A percentile compares a stretch with the other conserved stretches of the same genome.
Conservation (phyloP, 2,888 invertebrate species). For the Rhimphoctona megacephalus region DNA sequence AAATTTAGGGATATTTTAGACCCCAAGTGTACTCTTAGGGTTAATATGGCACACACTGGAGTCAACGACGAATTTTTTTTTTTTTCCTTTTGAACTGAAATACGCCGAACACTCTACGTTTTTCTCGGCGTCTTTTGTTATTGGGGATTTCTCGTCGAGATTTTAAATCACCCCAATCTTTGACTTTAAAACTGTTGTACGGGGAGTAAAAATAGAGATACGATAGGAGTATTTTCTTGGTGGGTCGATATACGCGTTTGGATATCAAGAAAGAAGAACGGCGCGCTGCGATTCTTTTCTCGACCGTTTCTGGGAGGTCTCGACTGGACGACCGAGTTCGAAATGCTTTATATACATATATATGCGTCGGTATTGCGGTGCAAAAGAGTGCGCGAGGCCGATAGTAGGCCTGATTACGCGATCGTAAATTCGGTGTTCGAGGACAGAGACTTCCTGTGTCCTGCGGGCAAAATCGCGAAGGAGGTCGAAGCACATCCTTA, state of each 20-base stretch:
- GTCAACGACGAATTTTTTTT: background rate
- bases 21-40: background rate
- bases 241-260: constrained; percentile 43
- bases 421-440: constrained; percentile 68
- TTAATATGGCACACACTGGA: background rate
- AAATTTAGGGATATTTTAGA: background rate
- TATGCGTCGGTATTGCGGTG: constrained; percentile 16
- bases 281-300: constrained; percentile 31
- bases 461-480: constrained; percentile 53
- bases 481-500: constrained; percentile 41
- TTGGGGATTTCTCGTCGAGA: constrained; percentile 5
- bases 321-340: constrained; percentile 45
- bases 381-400: constrained; percentile 56
- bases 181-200: constrained; percentile 42
- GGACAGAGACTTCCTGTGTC: constrained; percentile 67
- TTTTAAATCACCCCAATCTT: constrained; percentile 28
- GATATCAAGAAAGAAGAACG: constrained; percentile 48
- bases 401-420: constrained; percentile 68
- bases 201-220: constrained; percentile 57
- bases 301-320: constrained; percentile 68
- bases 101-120: background rate
- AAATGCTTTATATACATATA: constrained; percentile 41
- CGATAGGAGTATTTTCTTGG: constrained; percentile 57
- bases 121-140: constrained; percentile 10
- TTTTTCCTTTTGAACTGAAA: background rate